Evolutionary conservation across 2,797 vertebrate genomes (phyloP).

Genomic region (Neoniphon sammara): DNA sequence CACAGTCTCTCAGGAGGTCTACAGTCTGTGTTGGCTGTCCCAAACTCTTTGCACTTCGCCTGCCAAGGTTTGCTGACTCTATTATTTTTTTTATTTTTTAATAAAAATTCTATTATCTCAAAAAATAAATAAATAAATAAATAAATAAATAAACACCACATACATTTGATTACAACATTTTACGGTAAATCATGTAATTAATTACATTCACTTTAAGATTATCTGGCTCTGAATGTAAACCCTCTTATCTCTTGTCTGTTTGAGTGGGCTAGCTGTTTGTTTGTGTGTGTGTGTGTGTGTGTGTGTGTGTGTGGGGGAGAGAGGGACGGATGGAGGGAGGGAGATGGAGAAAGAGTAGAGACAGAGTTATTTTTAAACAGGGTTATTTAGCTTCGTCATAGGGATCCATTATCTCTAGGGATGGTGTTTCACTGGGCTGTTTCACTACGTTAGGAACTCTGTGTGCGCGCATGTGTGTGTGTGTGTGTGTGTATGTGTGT

Average conservation of each 20-base stretch:
- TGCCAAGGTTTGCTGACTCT: no score
- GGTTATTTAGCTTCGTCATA: conserved; percentile 28
- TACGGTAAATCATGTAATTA: neutral
- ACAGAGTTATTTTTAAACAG: conserved; percentile 45
- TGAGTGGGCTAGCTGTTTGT: neutral
- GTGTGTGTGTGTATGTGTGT: conserved; percentile 3
- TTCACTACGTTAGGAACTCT: conserved; percentile 25
- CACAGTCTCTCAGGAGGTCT: no score
- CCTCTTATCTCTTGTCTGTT: conserved; percentile 10
- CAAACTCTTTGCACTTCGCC: no score
- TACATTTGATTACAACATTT: neutral
- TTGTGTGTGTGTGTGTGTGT: conserved; percentile 12
- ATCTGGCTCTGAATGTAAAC: conserved; percentile 19
- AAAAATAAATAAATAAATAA: no score
- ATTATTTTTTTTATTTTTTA: neutral
- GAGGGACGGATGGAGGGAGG: neutral
- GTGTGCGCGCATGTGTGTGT: neutral
- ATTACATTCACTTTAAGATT: conserved; percentile 22
- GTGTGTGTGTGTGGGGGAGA: neutral
- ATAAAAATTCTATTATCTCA: neutral
- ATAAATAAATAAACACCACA: no score
- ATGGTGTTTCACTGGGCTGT: conserved; percentile 29
- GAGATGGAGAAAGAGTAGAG: neutral
- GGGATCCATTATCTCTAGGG: conserved; percentile 31
- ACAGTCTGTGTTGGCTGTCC: no score